Evolutionary conservation across 2,888 invertebrate species (phyloP).

Genomic region (Nomada fabriciana): DNA sequence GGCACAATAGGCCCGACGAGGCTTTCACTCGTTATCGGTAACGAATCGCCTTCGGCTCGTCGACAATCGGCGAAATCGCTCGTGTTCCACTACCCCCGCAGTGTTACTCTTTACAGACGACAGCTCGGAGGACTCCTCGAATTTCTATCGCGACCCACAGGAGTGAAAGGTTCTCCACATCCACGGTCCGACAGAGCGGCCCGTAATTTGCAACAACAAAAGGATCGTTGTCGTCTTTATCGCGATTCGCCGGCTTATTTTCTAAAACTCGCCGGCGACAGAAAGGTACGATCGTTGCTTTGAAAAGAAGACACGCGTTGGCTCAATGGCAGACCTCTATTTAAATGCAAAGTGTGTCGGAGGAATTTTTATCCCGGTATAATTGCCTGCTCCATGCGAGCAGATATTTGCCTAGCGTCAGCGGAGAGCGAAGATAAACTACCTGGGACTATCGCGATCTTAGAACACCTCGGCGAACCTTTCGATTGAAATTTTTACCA

Average conservation of each 20-base stretch:
- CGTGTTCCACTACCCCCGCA: slow-evolving; percentile 30
- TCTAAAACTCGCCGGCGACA: neutral
- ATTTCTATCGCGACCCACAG: slow-evolving; percentile 55
- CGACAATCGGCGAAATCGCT: slow-evolving; percentile 65
- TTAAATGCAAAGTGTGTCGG: slow-evolving; percentile 6
- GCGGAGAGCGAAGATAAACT: neutral
- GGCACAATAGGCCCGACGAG: slow-evolving; percentile 66
- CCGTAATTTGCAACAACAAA: slow-evolving; percentile 78
- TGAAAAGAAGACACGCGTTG: neutral
- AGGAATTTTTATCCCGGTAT: slow-evolving; percentile 10
- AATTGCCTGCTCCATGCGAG: slow-evolving; percentile 3
- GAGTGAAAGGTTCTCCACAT: slow-evolving; percentile 19
- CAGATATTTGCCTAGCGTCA: neutral
- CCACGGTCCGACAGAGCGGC: slow-evolving; percentile 49
- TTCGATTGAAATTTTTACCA: neutral
- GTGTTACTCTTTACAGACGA: slow-evolving; percentile 30
- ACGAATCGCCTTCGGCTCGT: slow-evolving; percentile 64
- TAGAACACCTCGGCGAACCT: neutral
- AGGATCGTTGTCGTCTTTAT: slow-evolving; percentile 54
- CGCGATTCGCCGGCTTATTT: slow-evolving; percentile 21
- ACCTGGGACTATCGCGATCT: neutral
- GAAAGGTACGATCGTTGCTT: neutral
- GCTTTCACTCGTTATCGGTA: slow-evolving; percentile 72
- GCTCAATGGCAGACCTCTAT: neutral
- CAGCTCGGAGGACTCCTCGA: slow-evolving; percentile 44